Evolutionary conservation across 2,888 invertebrate species (phyloP), one percentile per base, ranked within the genome.

Genomic region (Euclidia mi): DNA sequence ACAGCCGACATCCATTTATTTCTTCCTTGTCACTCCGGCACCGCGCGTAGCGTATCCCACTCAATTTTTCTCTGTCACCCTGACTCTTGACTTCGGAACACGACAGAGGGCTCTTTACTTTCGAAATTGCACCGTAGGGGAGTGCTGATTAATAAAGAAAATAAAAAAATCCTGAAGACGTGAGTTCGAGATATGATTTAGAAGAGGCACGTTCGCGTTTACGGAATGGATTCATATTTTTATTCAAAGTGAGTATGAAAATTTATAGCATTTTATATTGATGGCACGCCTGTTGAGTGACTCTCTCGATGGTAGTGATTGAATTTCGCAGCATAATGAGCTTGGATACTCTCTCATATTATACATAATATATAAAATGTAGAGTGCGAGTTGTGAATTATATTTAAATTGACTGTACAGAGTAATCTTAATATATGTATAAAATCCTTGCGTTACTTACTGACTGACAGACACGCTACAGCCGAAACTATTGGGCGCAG

Each of bases 71-170:
- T 88, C 84, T 84, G 86, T 88, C 88, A 82, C 76, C 71, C 75
- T 74, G 78, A 77, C 84, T 82, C 88, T 91, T 86, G 90, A 91
- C 90, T 89, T 80, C 72, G 70, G 67, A 71, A 78, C 74, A 67
- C 74, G 81, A 79, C 80, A 70, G 79, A 89, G 89, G 81, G 87
- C 85, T 82, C 88, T 90, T 84, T 81, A 81, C 86, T 72, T 62
- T 79, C 81, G 80, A 86, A 89, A 90, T 88, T 85, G 85, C 81
- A 75, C 82, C 78, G 75, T 74, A 71, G 87, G 88, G 88, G 88
- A 82, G 85, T 76, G 84, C 82, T 88, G 90, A 91, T 91, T 92
- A 91, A 90, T 89, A 91, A 88, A 89, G 84, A 85, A 89, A 89
- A 88, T 88, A 89, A 88, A 89, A 88, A 87, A 89, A 85, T 82